Conservation (phyloP, 2,113 vertebrate species). For the Lonchura striata region DNA sequence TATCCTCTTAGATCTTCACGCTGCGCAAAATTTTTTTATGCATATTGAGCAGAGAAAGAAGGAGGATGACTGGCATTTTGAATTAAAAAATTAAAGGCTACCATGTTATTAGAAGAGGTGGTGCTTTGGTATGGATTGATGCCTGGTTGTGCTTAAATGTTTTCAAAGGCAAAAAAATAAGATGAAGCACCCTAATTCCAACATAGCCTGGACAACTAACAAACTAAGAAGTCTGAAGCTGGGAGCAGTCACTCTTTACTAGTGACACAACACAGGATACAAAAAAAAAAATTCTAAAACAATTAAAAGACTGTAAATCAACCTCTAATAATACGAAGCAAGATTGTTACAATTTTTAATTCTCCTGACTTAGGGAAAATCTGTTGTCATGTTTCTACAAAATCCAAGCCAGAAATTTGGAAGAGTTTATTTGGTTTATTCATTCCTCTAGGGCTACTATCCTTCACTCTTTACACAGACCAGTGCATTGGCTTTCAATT, state of each 20-base stretch:
- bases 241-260: not conserved
- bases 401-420: not conserved
- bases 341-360: not conserved
- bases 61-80: not conserved
- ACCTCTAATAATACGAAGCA: not conserved
- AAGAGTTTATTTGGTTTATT: not conserved
- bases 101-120: not conserved
- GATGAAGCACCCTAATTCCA: not conserved
- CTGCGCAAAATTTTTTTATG: not conserved
- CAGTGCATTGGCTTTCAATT: not conserved
- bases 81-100: not conserved
- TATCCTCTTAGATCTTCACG: not conserved
- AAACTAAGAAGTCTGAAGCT: not conserved
- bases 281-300: not conserved
- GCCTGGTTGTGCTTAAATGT: not conserved
- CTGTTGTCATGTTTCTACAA: constrained; percentile 1
- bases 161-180: not conserved
- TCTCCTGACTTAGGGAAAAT: not conserved
- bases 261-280: not conserved
- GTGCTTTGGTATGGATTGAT: not conserved
- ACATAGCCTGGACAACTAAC: not conserved
- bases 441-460: not conserved
- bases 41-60: not conserved
- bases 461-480: not conserved
- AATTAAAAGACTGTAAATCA: not conserved